Base-by-base conservation (phyloP, 2,113 vertebrate genomes). In the Verasper variegatus region DNA sequence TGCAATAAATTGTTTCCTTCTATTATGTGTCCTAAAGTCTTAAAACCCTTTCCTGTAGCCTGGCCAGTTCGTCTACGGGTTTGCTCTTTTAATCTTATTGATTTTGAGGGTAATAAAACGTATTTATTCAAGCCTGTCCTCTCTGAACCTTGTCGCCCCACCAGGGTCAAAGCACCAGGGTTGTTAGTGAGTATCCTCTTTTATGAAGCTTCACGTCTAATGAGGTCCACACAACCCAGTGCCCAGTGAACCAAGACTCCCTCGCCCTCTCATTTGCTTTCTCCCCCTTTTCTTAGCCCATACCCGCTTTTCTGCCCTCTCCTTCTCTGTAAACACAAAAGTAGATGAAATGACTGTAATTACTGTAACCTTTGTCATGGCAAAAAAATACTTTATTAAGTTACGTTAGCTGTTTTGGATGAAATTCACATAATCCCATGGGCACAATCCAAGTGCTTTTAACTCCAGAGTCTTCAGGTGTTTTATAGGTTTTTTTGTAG, bases 151-250 rank as follows among this genome's bases (percentile, higher is more conserved):
- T 2, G 20, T 82, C 9, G 37, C 49, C 69, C 40, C 61, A 64
- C 74, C 15, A 20, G 73, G 77, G 78, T 83, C 80, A 88, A 35
- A 83, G 79, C 76, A 62, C 51, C 27, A 4, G 56, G 69, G 40
- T 71, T 83, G 80, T 91, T 90, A 70, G 82, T 65, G 75, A 67
- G 76, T 40, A 49, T 76, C 65, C 59, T 78, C 88, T 71, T 68
- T 89, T 83, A 85, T 91, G 78, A 86, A 85, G 70, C 76, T 79
- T 88, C 72, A 45, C 40, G 71, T 85, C 83, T 90, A 92, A 91
- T 91, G 89, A 91, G 85, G 78, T 54, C 76, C 68, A 87, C 18
- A 83, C 81, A 88, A 88, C 80, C 68, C 71, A 71, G 63, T 62
- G 71, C 11, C 74, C 78, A 86, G 20, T 84, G 78, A 90, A 80